Evolutionary conservation across 2,113 vertebrate species (phyloP).

Genomic region (Dryoscopus gambensis): DNA sequence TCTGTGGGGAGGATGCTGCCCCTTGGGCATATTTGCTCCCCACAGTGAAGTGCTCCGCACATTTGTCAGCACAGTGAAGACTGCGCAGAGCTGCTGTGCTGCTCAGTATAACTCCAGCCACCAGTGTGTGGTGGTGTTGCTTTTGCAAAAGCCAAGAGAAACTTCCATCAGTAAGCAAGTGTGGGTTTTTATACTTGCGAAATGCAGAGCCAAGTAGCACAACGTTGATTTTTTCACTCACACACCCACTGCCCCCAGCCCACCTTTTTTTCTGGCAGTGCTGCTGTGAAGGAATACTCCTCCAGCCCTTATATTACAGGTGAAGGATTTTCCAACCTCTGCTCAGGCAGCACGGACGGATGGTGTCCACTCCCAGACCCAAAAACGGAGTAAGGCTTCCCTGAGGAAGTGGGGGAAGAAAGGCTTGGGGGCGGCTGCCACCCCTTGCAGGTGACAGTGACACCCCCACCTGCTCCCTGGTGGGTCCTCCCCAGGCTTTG

Average conservation of each 20-base stretch:
- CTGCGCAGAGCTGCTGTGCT: background rate
- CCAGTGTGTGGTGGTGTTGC: background rate
- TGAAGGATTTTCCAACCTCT: background rate
- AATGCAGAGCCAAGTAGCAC: background rate
- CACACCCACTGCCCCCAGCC: rapidly evolving
- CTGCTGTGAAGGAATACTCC: background rate
- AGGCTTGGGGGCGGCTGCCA: background rate
- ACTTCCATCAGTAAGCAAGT: background rate
- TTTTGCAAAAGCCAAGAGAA: background rate
- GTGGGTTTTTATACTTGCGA: background rate
- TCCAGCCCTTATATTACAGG: background rate
- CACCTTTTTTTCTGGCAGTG: background rate
- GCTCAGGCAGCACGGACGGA: background rate
- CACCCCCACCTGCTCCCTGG: rapidly evolving
- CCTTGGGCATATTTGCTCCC: background rate
- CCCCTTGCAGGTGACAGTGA: background rate
- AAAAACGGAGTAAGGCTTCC: background rate
- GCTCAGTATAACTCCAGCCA: background rate
- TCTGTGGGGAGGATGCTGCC: background rate
- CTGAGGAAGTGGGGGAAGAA: background rate
- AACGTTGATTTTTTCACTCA: background rate
- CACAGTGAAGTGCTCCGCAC: too few relatives aligned
- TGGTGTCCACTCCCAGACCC: background rate
- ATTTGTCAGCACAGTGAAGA: background rate
- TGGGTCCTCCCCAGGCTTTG: background rate